phyloP scores from a whole-genome alignment of 2,888 invertebrate species.

The Epirrhoe alternata region DNA sequence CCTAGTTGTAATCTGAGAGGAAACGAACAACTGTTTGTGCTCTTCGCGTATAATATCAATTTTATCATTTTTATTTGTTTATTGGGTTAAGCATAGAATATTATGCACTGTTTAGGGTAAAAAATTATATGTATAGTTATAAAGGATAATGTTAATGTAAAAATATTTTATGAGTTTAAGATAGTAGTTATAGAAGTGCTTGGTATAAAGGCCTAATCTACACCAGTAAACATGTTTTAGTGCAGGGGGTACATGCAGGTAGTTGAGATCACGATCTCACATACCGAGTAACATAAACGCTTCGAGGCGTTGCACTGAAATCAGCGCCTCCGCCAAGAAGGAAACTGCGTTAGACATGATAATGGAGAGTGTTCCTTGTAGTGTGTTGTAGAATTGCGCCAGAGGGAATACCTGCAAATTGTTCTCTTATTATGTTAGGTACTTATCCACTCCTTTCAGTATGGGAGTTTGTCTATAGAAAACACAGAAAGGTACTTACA shows the following conservation, averaged over 20 bases:
- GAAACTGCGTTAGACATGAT: constrained; percentile 86
- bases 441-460: neutral
- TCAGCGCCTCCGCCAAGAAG: constrained; percentile 85
- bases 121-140: no score
- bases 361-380: constrained; percentile 86
- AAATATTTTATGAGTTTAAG: neutral
- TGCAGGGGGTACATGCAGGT: constrained; percentile 27
- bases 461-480: neutral
- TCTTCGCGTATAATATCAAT: neutral
- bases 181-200: neutral
- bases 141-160: no score
- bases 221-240: neutral
- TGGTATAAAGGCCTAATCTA: neutral
- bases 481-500: constrained; percentile 55
- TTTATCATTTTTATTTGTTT: neutral
- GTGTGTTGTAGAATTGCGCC: constrained; percentile 87
- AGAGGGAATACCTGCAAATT: constrained; percentile 85
- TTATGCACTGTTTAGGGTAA: no score
- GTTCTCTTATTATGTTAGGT: constrained; percentile 36
- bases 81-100: no score
- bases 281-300: constrained; percentile 84
- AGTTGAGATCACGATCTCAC: constrained; percentile 53
- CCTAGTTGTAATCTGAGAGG: neutral
- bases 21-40: neutral
- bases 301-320: constrained; percentile 86